Evolutionary conservation across 2,113 vertebrate genomes (phyloP), one percentile per base, ranked within the genome.

Genomic region (Lagopus muta): DNA sequence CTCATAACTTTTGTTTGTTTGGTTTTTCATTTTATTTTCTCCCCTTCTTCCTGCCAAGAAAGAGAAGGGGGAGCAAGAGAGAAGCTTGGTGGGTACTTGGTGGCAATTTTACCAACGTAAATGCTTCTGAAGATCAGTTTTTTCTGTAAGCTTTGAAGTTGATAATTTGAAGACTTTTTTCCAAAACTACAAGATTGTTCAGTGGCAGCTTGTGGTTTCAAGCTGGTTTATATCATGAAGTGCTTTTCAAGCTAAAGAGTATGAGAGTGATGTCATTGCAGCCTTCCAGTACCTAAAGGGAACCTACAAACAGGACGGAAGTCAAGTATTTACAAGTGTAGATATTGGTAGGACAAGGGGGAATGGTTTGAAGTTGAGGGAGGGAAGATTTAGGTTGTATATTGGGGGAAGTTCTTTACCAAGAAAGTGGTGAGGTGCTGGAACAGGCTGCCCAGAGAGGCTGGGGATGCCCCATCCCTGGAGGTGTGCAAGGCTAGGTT

Each of bases 191-290:
- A 65, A 69, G 75, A 85, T 55, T 82, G 11, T 75, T 30, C 32
- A 48, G 43, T 36, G 55, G 34, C 42, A 47, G 32, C 42, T 58
- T 43, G 42, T 45, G 54, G 28, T 60, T 58, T n/a, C 54, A 75
- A 86, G 30, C 42, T 82, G 74, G 79, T 91, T 86, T 72, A 67
- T 86, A 79, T 82, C 75, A 71, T 89, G 48, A 93, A 92, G 62
- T 83, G 21, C 30, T 86, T 86, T 66, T 89, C 24, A 89, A 91
- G 62, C 47, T 89, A 80, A 89, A 84, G 32, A 34, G 67, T 87
- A 75, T 80, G 43, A 45, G 43, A 18, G 43, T 18, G 43, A 45
- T 8, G 17, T 45, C 43, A 45, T 45, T 45, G 43, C 43, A 45
- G 43, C 43, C 17, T 18, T 45, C 43, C 17, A 45, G 43, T 45